Percentiles rank a stretch among this genome's conserved stretches.
Evolutionary conservation across 1,140 invertebrate species (phyloP).

Genomic region (Helicorthomorpha holstii): DNA sequence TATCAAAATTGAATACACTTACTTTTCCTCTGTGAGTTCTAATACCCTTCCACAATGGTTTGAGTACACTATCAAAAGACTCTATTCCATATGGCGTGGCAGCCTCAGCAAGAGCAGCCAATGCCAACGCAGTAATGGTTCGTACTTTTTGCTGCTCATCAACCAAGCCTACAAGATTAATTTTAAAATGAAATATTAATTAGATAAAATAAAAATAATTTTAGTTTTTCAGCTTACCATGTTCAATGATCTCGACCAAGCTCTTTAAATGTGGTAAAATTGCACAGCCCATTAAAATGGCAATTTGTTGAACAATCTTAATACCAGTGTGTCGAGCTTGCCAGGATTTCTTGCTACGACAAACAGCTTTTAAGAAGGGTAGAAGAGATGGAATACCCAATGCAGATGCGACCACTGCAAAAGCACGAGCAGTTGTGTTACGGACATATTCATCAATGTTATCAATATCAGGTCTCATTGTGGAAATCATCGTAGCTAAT

Average conservation of each 20-base stretch:
- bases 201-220: conserved; percentile 1
- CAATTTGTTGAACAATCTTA: conserved; percentile 99
- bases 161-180: conserved; percentile 31
- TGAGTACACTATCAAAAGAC: conserved; percentile 97
- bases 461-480: conserved; percentile 99
- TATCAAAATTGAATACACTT: conserved; percentile 10
- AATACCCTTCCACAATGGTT: conserved; percentile 99
- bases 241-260: conserved; percentile 98
- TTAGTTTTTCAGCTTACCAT: conserved; percentile 52
- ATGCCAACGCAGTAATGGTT: conserved; percentile 96
- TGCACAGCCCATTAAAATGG: conserved; percentile 99
- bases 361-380: conserved; percentile 98
- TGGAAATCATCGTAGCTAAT: conserved; percentile 99
- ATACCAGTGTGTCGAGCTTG: conserved; percentile 98
- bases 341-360: conserved; percentile 98
- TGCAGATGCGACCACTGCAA: conserved; percentile 97
- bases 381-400: conserved; percentile 93
- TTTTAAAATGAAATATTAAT: neutral
- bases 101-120: conserved; percentile 93
- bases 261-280: conserved; percentile 96
- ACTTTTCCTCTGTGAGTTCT: conserved; percentile 88
- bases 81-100: conserved; percentile 99
- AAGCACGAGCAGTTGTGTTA: conserved; percentile 96
- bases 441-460: conserved; percentile 99
- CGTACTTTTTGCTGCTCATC: conserved; percentile 61